A percentile compares a stretch with the other conserved stretches of the same genome.
Evolutionary conservation across 1,140 invertebrate species (phyloP).

Genomic region (Nasonia giraulti): DNA sequence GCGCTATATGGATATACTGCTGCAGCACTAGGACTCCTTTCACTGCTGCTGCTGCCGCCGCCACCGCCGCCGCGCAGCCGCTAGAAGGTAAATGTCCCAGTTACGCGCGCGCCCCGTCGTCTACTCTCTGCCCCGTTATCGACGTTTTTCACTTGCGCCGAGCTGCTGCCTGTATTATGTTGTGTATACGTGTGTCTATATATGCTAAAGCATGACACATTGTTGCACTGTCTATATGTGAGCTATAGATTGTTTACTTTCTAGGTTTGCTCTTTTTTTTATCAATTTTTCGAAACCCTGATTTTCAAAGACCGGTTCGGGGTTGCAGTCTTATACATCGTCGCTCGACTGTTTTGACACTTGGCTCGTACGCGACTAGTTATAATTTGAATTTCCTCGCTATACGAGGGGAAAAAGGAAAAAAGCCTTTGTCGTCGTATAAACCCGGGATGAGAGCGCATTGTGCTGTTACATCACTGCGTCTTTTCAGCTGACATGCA

Average conservation of each 20-base stretch:
- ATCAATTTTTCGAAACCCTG: no score
- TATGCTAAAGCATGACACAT: background rate
- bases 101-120: slow-evolving; percentile 18
- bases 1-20: background rate
- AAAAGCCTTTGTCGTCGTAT: no score
- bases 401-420: no score
- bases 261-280: background rate
- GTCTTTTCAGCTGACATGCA: background rate
- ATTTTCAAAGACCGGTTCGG: no score
- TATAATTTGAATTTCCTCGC: no score
- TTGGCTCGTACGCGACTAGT: no score
- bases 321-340: no score
- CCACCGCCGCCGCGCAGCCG: background rate
- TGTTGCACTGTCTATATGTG: background rate
- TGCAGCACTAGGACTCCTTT: slow-evolving; percentile 31
- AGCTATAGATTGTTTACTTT: background rate
- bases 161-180: background rate
- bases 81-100: slow-evolving; percentile 34
- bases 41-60: background rate
- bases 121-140: slow-evolving; percentile 23
- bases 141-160: slow-evolving; percentile 35
- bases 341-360: no score
- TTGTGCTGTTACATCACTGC: slow-evolving; percentile 3
- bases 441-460: no score
- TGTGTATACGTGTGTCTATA: background rate